Base-by-base conservation (phyloP, 2,113 vertebrate genomes). In the Xiphorhynchus elegans region DNA sequence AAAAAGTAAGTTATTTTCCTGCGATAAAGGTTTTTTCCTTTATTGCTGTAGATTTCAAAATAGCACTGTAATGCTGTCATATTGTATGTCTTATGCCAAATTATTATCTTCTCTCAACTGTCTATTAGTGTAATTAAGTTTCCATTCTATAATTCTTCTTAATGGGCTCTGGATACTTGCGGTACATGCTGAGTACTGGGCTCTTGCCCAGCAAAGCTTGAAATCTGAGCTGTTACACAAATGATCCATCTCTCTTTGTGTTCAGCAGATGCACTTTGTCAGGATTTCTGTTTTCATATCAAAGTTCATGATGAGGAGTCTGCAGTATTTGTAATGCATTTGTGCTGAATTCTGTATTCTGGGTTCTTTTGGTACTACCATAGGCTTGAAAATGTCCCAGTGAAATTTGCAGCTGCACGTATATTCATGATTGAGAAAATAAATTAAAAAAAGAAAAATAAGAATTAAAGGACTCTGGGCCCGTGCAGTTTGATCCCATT, bases 311-410 rank as follows among this genome's bases (percentile, higher is more conserved):
- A 28, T 68, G 60, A 87, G 35, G 25, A 77, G 35, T 66, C 52
- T 83, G 46, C 63, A 50, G 46, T 58, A 44, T 18, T 83, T 82
- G 19, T 59, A 77, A 15, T 82, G 56, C 15, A 15, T 92, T 90
- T 93, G 35, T 92, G 91, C 91, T 84, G 60, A 67, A 81, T 78
- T 93, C 33, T 89, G 83, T 67, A 39, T 29, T 91, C 35, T 47
- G 52, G 10, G 6, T 76, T 64, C 56, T 81, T 88, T 40, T 52
- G 44, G 64, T 81, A 24, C 42, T 77, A 12, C 47, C 33, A 72
- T 29, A 75, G 44, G 29, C 49, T 52, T 72, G 44, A 68, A 81
- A 84, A 82, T 40, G 16, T 88, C 73, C 47, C 73, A 64, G 49
- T 82, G 84, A 68, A 67, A 80, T 70, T 93, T 81, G 52, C 40